phyloP scores from a whole-genome alignment of 1,140 invertebrate genomes.

The Drosophila subobscura region DNA sequence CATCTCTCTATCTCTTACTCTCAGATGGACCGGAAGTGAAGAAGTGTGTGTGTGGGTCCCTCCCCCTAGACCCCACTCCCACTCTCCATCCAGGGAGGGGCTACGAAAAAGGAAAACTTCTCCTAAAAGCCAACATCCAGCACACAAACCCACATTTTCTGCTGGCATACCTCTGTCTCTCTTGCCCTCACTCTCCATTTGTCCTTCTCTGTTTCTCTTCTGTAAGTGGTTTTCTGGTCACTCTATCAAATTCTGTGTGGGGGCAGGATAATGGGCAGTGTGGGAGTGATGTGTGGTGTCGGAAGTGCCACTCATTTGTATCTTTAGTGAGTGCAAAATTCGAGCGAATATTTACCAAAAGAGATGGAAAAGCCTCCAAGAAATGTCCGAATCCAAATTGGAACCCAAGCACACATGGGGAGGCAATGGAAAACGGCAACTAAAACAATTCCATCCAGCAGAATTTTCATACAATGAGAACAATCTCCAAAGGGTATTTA shows the following conservation, averaged over 20 bases:
- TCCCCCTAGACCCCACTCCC: background rate
- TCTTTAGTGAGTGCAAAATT: constrained; percentile 37
- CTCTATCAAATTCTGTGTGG: constrained; percentile 18
- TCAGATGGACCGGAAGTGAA: constrained; percentile 58
- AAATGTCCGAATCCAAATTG: constrained; percentile 34
- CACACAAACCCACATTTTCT: constrained; percentile 38
- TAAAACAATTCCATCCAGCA: too few relatives aligned
- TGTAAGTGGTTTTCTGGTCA: constrained; percentile 51
- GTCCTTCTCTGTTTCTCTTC: constrained; percentile 3
- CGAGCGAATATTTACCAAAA: constrained; percentile 18
- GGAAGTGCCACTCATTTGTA: constrained; percentile 29
- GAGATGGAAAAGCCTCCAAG: constrained; percentile 27
- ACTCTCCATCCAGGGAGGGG: constrained; percentile 6
- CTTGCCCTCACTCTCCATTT: constrained; percentile 9
- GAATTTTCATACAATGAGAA: too few relatives aligned
- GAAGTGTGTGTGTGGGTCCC: constrained; percentile 19
- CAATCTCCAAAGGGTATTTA: too few relatives aligned
- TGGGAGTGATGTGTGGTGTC: background rate
- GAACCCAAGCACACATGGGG: too few relatives aligned
- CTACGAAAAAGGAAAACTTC: constrained; percentile 42
- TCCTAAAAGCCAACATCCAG: constrained; percentile 46
- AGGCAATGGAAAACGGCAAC: background rate
- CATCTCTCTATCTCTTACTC: constrained; percentile 8
- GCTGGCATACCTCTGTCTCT: constrained; percentile 15
- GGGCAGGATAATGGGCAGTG: constrained; percentile 9